Percentiles rank a stretch among this genome's conserved stretches.
Evolutionary conservation across 2,888 invertebrate genomes (phyloP).

Genomic region (Dyspetes luteomarginatus): DNA sequence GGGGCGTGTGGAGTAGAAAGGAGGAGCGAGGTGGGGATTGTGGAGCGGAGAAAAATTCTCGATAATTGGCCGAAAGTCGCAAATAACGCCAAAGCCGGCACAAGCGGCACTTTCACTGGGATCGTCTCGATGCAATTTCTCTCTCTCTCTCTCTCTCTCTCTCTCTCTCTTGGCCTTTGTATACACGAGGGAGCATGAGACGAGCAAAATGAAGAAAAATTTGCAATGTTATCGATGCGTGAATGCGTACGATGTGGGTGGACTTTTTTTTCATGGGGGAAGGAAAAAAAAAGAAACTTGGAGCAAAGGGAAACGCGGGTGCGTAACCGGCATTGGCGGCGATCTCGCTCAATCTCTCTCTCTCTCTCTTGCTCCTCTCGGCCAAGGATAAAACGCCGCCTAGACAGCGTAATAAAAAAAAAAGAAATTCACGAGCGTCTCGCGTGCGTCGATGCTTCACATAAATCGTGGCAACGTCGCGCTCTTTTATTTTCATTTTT

Average conservation of each 20-base stretch:
- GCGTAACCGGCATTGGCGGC: slow-evolving; percentile 69
- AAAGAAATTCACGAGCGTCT: background rate
- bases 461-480: background rate
- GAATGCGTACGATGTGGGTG: slow-evolving; percentile 32
- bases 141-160: too few species aligned
- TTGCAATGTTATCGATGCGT: background rate
- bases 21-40: background rate
- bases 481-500: background rate
- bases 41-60: background rate
- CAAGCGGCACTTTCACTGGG: slow-evolving; percentile 48
- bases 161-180: slow-evolving; percentile 8
- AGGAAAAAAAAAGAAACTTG: slow-evolving; percentile 70
- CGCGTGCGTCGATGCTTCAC: background rate
- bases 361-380: background rate
- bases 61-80: slow-evolving; percentile 29
- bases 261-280: slow-evolving; percentile 64
- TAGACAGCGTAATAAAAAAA: background rate
- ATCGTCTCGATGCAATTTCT: slow-evolving; percentile 34
- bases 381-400: background rate
- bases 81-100: slow-evolving; percentile 45
- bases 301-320: slow-evolving; percentile 48
- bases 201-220: background rate
- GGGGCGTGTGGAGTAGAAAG: background rate
- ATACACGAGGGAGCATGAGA: background rate
- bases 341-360: slow-evolving; percentile 2